phyloP scores from a whole-genome alignment of 2,888 invertebrate species.

The Drosophila pullipes region DNA sequence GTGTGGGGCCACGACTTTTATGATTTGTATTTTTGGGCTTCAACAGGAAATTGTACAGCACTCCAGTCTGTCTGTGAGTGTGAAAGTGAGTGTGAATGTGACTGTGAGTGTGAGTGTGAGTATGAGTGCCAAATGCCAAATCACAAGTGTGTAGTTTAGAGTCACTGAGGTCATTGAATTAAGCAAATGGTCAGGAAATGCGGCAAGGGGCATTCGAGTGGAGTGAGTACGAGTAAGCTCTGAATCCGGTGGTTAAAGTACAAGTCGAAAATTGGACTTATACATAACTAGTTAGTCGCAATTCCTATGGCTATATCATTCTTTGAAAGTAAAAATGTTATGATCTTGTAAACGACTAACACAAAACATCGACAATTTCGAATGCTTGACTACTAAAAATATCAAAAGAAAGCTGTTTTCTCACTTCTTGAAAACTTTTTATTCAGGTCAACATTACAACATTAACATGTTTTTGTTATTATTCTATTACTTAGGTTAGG shows the following conservation, averaged over 20 bases:
- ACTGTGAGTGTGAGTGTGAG: background rate
- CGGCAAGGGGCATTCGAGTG: constrained; percentile 25
- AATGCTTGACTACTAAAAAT: background rate
- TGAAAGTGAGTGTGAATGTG: constrained; percentile 6
- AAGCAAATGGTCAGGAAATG: constrained; percentile 67
- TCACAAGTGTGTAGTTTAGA: constrained; percentile 67
- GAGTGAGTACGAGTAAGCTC: constrained; percentile 6
- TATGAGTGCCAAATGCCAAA: constrained; percentile 29
- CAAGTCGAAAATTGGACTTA: background rate
- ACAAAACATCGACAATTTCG: background rate
- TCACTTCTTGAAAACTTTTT: background rate
- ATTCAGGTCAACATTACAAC: accelerated
- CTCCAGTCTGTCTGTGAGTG: constrained; percentile 11
- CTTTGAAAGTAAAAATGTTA: background rate
- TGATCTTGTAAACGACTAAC: background rate
- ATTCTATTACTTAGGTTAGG: background rate
- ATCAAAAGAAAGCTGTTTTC: background rate
- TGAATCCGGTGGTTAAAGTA: background rate
- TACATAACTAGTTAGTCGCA: background rate
- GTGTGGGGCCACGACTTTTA: constrained; percentile 64
- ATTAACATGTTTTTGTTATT: background rate
- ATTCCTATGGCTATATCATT: background rate
- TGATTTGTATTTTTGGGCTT: constrained; percentile 68
- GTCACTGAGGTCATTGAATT: constrained; percentile 74
- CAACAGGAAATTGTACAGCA: constrained; percentile 51